A percentile compares a stretch with the other conserved stretches of the same genome.
Conservation (phyloP, 2,797 vertebrate species). For the Sebastolobus alascanus region DNA sequence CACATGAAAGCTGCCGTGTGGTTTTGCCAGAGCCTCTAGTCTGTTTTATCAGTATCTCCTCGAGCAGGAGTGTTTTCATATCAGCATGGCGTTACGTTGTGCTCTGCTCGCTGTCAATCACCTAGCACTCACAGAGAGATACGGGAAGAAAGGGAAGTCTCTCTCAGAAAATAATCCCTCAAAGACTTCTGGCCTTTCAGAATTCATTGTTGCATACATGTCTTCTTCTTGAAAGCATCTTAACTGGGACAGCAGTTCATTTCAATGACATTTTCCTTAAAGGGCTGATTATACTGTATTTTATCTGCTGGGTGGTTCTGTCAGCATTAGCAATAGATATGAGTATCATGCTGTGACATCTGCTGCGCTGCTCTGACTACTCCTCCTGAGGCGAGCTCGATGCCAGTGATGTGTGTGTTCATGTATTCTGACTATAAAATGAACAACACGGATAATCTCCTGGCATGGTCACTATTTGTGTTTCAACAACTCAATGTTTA, state of each 20-base stretch:
- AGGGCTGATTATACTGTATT: conserved; percentile 41
- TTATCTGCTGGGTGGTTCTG: conserved; percentile 36
- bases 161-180: conserved; percentile 15
- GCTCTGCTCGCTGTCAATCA: conserved; percentile 54
- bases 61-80: conserved; percentile 38
- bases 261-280: conserved; percentile 36
- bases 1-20: conserved; percentile 17
- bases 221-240: conserved; percentile 19
- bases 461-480: conserved; percentile 37
- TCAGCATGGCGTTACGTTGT: neutral
- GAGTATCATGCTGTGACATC: conserved; percentile 64
- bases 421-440: conserved; percentile 47
- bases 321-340: conserved; percentile 37
- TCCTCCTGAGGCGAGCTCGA: conserved; percentile 46
- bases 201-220: neutral
- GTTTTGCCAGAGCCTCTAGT: neutral
- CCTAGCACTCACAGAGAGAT: conserved; percentile 20
- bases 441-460: conserved; percentile 48
- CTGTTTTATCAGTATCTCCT: conserved; percentile 54
- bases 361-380: conserved; percentile 45
- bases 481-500: conserved; percentile 47
- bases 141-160: conserved; percentile 27
- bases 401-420: conserved; percentile 21
- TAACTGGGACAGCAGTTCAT: conserved; percentile 32
- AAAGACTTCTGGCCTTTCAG: conserved; percentile 19